Evolutionary conservation across 2,113 vertebrate species (phyloP).

Genomic region (Crotalus viridis): DNA sequence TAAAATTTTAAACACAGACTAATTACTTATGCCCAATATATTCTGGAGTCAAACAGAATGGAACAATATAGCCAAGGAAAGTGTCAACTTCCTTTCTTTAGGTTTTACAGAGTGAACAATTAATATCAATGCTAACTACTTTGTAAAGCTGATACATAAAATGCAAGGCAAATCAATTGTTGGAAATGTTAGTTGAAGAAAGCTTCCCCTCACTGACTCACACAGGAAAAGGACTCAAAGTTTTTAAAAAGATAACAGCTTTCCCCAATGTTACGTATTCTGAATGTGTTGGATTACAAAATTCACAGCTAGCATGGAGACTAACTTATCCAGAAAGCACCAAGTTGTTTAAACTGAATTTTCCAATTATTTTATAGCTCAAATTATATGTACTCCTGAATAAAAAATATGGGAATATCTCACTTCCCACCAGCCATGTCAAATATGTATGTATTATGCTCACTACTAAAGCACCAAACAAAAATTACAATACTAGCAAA

Average conservation of each 20-base stretch:
- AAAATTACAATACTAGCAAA: background rate
- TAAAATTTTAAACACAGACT: constrained; percentile 58
- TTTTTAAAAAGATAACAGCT: background rate
- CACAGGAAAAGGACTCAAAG: background rate
- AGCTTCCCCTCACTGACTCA: background rate
- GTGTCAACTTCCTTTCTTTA: constrained; percentile 62
- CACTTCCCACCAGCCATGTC: background rate
- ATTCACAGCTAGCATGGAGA: background rate
- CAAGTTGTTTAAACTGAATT: background rate
- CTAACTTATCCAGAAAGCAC: background rate
- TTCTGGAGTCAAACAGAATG: constrained; percentile 42
- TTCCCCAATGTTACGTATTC: background rate
- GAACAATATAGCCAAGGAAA: constrained; percentile 56
- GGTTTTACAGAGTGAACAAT: constrained; percentile 54
- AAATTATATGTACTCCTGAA: background rate
- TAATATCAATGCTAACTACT: constrained; percentile 37
- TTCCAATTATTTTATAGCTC: background rate
- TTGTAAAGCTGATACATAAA: background rate
- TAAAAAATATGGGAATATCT: background rate
- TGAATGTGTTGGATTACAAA: background rate
- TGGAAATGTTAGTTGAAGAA: background rate
- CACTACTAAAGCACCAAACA: background rate
- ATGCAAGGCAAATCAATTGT: background rate
- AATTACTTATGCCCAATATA: constrained; percentile 32
- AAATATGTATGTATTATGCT: background rate